A percentile compares a stretch with the other conserved stretches of the same genome.
Evolutionary conservation across 2,888 invertebrate species (phyloP).

Genomic region (Chrysolina oricalcia): DNA sequence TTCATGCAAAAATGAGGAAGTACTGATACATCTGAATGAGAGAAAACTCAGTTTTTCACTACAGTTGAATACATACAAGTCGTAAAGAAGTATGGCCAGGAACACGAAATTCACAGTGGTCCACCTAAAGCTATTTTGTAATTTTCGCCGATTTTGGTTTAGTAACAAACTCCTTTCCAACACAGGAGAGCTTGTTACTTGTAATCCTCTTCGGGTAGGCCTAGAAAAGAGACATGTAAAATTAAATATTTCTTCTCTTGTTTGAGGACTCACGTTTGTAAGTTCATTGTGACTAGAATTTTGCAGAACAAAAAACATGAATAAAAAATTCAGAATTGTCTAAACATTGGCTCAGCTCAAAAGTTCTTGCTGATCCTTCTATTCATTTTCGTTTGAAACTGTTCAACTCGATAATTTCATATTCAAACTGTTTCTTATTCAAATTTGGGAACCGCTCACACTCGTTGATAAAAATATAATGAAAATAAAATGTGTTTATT

Average conservation of each 20-base stretch:
- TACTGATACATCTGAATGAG: not conserved
- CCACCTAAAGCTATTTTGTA: slow-evolving; percentile 76
- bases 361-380: no score
- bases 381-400: no score
- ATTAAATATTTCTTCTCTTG: not conserved
- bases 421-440: no score
- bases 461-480: not conserved
- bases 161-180: slow-evolving; percentile 75
- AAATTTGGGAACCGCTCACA: no score
- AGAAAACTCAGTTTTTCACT: not conserved
- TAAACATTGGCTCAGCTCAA: no score
- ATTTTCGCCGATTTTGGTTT: slow-evolving; percentile 73
- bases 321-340: no score
- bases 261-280: slow-evolving; percentile 25
- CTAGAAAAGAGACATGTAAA: slow-evolving; percentile 40
- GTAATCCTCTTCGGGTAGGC: slow-evolving; percentile 38
- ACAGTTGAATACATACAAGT: slow-evolving; percentile 74
- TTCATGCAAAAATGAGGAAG: not conserved
- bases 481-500: no score
- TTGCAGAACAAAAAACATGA: not conserved
- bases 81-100: slow-evolving; percentile 75
- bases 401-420: no score
- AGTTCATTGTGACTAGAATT: slow-evolving; percentile 21
- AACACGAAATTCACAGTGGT: slow-evolving; percentile 75
- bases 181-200: slow-evolving; percentile 66